Base-by-base conservation (phyloP, 1,140 invertebrate genomes). In the Dermatophagoides farinae region DNA sequence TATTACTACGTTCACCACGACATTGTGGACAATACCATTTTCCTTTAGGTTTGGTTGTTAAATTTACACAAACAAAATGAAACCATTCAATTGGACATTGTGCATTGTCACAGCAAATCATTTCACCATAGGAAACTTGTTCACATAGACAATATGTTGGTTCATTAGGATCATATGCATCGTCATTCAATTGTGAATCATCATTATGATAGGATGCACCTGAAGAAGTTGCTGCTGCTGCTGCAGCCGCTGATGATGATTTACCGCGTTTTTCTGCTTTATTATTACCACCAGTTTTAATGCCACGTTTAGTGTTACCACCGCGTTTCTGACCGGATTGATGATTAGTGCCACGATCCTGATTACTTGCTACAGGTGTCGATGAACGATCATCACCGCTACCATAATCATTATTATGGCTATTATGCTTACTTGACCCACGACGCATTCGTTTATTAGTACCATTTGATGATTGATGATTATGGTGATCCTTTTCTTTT, bases 121-220 rank as follows among this genome's bases (percentile, higher is more conserved):
- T 78, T 66, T 78, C 74, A 18, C 77, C 77, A 62, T 62, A 70
- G 11, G 74, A 75, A 8, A 77, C 74, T 74, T 80, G 78, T 64
- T 79, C 88, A 73, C 92, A 97, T 0, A 95, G 77, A 74, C 93
- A 97, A 70, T 97, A 97, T 0, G 89, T 91, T 0, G 92, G 92
- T 71, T 97, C 92, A 71, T 97, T 88, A 0, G 91, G 88, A 74
- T 92, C 31, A 31, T 31, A 31, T 31, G 31, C 31, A 31, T 31
- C 31, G 31, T 31, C 31, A 31, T 31, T 31, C 31, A 31, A 31
- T 31, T 31, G 31, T 8, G 31, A 31, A 31, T 31, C 89, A 62
- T 91, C 88, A 0, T 25, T 31, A 55, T 40, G 10, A 44, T 55
- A 55, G 1, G 25, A 14, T 82, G 77, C 47, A 82, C 75, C 65